Conservation (phyloP, 2,888 invertebrate species). For the Synergus laeviventris region DNA sequence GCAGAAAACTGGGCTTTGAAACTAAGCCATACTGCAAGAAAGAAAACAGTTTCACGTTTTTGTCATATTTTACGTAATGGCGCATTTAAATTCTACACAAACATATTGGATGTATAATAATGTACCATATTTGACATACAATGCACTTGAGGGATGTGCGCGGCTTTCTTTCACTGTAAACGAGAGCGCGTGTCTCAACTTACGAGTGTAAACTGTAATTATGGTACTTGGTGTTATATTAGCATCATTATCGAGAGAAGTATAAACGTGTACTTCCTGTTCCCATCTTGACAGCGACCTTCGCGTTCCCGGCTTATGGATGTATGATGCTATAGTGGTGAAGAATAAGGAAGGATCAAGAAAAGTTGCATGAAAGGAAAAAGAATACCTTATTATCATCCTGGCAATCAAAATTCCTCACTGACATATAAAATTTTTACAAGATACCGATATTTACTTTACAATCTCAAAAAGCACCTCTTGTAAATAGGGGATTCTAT, state of each 20-base stretch:
- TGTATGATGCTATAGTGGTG: not conserved
- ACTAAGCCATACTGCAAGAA: not conserved
- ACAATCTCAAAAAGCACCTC: not conserved
- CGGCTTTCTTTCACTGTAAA: constrained; percentile 37
- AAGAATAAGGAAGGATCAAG: not conserved
- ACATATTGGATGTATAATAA: too few relatives aligned
- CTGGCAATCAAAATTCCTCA: not conserved
- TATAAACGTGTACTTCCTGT: constrained; percentile 45
- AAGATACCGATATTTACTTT: not conserved
- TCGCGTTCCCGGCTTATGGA: constrained; percentile 46
- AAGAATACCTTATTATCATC: not conserved
- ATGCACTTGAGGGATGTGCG: constrained; percentile 11
- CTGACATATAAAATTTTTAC: not conserved
- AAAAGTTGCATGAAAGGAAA: not conserved
- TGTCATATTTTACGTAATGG: not conserved
- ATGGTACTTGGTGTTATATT: constrained; percentile 51
- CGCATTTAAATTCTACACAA: not conserved
- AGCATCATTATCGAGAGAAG: constrained; percentile 49
- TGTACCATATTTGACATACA: not conserved
- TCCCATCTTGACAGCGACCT: constrained; percentile 47
- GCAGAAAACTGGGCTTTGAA: not conserved
- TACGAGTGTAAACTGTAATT: constrained; percentile 44
- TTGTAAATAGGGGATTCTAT: not conserved
- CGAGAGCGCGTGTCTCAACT: constrained; percentile 42
- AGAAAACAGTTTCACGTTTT: not conserved